Evolutionary conservation across 2,888 invertebrate genomes (phyloP).

Genomic region (Gibbula magus): DNA sequence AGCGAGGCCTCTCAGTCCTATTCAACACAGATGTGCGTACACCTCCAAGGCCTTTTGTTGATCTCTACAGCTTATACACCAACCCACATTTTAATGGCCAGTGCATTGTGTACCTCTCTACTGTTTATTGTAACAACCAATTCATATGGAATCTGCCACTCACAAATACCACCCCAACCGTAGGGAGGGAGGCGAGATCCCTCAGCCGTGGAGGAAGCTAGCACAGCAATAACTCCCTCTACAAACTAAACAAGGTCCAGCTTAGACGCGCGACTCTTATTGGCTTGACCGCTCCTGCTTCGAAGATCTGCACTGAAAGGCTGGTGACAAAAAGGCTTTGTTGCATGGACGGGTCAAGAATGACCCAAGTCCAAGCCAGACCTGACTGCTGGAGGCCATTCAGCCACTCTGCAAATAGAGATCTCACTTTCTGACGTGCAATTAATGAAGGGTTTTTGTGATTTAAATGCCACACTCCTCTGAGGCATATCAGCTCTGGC

Average conservation of each 20-base stretch:
- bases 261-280: background rate
- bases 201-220: background rate
- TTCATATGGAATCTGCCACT: conserved; percentile 8
- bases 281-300: background rate
- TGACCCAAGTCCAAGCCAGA: background rate
- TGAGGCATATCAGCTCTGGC: background rate
- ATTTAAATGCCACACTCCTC: background rate
- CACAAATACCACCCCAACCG: background rate
- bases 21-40: conserved; percentile 19
- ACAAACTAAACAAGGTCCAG: conserved; percentile 1
- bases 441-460: background rate
- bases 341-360: background rate
- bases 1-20: background rate
- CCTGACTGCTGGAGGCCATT: background rate
- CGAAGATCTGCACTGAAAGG: background rate
- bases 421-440: conserved; percentile 7
- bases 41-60: conserved; percentile 4
- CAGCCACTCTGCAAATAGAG: background rate
- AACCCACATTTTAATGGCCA: conserved; percentile 21
- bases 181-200: no score
- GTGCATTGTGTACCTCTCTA: background rate
- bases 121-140: conserved; percentile 23
- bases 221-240: background rate
- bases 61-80: conserved; percentile 9
- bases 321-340: background rate